These are phyloP conservation scores for Cheiracanthium punctorium DNA, from an alignment of 2,888 invertebrate species.

Conservation along the genomic window DNA sequence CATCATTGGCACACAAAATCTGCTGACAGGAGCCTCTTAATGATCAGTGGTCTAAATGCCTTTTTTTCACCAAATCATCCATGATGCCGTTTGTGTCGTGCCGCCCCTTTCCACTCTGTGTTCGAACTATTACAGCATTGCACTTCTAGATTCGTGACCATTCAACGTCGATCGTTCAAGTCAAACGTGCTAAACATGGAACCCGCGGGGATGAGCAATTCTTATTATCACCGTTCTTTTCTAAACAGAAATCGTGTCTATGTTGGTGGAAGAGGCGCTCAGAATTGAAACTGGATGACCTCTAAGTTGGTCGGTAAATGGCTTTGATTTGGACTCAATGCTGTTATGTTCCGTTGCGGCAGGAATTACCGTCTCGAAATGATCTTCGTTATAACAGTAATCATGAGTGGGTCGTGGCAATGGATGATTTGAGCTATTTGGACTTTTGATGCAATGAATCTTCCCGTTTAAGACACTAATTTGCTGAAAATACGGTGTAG, in stretches of 20 bases:
- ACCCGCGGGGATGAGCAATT: neutral
- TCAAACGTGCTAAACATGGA: neutral
- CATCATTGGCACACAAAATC: neutral
- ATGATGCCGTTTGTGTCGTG: neutral
- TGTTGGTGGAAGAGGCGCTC: neutral
- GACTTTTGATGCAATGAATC: too few relatives aligned
- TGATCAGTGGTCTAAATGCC: neutral
- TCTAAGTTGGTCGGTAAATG: neutral
- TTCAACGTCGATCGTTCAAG: neutral
- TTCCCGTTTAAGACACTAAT: too few relatives aligned
- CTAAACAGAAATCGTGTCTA: neutral
- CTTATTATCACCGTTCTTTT: neutral
- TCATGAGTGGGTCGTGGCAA: neutral
- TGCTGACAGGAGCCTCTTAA: neutral
- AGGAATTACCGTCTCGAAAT: neutral
- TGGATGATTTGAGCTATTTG: neutral
- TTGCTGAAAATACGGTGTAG: too few relatives aligned
- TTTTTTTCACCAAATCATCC: neutral
- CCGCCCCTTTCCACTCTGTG: neutral
- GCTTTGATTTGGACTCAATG: neutral
- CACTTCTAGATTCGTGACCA: neutral
- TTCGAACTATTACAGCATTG: neutral
- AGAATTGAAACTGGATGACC: slow-evolving; percentile 1
- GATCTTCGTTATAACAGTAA: neutral
- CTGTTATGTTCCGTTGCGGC: neutral